A percentile compares a stretch with the other conserved stretches of the same genome.
Conservation (phyloP, 1,140 invertebrate genomes). For the Drosophila erecta region DNA sequence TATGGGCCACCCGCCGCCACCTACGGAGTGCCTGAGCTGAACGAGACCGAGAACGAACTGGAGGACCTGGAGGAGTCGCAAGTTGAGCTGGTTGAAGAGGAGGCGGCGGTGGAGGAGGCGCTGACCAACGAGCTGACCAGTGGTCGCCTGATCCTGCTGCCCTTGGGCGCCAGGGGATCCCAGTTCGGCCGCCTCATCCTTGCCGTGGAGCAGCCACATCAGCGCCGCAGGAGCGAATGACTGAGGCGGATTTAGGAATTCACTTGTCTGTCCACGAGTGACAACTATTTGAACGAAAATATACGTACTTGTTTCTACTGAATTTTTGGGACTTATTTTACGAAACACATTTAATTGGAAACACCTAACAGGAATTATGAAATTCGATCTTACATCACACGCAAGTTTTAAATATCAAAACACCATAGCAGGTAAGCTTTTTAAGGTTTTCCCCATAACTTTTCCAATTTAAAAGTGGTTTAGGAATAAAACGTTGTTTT, state of each 20-base stretch:
- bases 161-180: constrained; percentile 47
- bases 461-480: too few species aligned
- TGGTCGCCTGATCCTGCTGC: constrained; percentile 65
- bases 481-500: too few species aligned
- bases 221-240: constrained; percentile 60
- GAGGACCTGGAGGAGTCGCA: constrained; percentile 70
- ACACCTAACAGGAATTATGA: background rate
- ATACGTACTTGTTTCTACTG: constrained; percentile 25
- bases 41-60: constrained; percentile 62
- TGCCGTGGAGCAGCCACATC: constrained; percentile 66
- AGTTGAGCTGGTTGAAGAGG: constrained; percentile 60
- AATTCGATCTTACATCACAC: too few species aligned
- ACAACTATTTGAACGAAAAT: constrained; percentile 32
- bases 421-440: too few species aligned
- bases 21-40: constrained; percentile 62
- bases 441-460: too few species aligned
- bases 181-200: constrained; percentile 65
- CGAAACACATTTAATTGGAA: background rate
- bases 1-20: constrained; percentile 63
- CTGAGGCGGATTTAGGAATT: constrained; percentile 44
- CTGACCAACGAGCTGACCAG: constrained; percentile 48
- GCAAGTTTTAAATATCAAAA: too few species aligned
- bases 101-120: constrained; percentile 36
- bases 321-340: background rate
- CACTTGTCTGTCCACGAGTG: background rate